These are phyloP conservation scores for Octomys mimax DNA, from an alignment of 2,797 vertebrate genomes.

Conservation along the genomic window DNA sequence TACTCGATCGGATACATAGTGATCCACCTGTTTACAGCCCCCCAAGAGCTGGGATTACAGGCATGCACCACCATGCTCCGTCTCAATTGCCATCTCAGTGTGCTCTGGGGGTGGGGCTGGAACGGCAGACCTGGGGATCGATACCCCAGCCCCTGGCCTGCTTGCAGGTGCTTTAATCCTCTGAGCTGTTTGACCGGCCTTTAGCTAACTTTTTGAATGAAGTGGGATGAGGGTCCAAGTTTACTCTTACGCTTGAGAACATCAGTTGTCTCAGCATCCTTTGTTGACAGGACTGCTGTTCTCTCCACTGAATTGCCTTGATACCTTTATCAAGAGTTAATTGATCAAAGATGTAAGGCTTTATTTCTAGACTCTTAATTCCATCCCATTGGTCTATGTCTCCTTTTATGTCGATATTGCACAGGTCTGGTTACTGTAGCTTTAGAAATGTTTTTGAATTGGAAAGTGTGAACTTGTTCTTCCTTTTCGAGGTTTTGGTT, in stretches of 20 bases:
- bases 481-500: slow-evolving; percentile 10
- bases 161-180: too few species aligned
- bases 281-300: slow-evolving; percentile 24
- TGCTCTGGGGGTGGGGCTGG: too few species aligned
- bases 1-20: too few species aligned
- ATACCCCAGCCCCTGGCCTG: too few species aligned
- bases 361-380: slow-evolving; percentile 18
- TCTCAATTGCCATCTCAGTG: too few species aligned
- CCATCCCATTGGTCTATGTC: not conserved
- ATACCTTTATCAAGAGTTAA: slow-evolving; percentile 24
- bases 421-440: not conserved
- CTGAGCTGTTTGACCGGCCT: too few species aligned
- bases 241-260: not conserved
- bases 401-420: not conserved
- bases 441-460: slow-evolving; percentile 28
- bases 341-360: not conserved
- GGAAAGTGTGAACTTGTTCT: not conserved
- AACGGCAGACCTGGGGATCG: too few species aligned
- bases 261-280: slow-evolving; percentile 18
- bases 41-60: too few species aligned
- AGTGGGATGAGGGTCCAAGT: not conserved
- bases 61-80: too few species aligned
- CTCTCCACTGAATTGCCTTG: slow-evolving; percentile 4
- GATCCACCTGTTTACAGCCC: too few species aligned
- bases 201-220: not conserved